phyloP scores from a whole-genome alignment of 1,140 invertebrate genomes.

The Drosophila sucinea region DNA sequence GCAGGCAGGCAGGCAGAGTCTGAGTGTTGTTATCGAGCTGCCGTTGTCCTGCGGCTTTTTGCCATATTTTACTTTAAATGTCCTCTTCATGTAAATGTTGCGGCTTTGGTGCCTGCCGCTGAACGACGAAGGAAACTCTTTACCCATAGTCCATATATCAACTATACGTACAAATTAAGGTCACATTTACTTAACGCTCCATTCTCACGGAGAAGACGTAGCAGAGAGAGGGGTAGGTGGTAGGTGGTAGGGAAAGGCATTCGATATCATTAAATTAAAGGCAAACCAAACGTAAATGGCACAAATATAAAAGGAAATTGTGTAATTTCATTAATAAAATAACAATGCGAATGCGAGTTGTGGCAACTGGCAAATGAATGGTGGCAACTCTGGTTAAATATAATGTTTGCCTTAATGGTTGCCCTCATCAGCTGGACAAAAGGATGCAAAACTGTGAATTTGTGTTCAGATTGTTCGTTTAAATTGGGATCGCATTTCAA shows the following conservation, averaged over 20 bases:
- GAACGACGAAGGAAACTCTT: constrained; percentile 29
- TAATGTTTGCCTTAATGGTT: constrained; percentile 5
- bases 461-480: no score
- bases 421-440: background rate
- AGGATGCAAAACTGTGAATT: background rate
- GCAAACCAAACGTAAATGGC: constrained; percentile 32
- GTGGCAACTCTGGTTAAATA: background rate
- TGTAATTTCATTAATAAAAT: constrained; percentile 78
- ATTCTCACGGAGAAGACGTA: background rate
- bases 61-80: constrained; percentile 78
- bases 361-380: constrained; percentile 2
- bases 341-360: constrained; percentile 31
- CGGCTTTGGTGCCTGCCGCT: constrained; percentile 22
- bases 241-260: background rate
- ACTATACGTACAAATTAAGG: constrained; percentile 71
- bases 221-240: background rate
- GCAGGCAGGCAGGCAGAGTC: background rate
- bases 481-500: no score
- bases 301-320: constrained; percentile 57
- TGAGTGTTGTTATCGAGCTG: constrained; percentile 57
- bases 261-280: constrained; percentile 65
- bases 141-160: constrained; percentile 62
- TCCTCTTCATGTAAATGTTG: constrained; percentile 70
- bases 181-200: constrained; percentile 65
- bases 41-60: constrained; percentile 61